Evolutionary conservation across 2,888 invertebrate species (phyloP), one percentile per base, ranked within the genome.

Genomic region (Dolichopus griseipennis): DNA sequence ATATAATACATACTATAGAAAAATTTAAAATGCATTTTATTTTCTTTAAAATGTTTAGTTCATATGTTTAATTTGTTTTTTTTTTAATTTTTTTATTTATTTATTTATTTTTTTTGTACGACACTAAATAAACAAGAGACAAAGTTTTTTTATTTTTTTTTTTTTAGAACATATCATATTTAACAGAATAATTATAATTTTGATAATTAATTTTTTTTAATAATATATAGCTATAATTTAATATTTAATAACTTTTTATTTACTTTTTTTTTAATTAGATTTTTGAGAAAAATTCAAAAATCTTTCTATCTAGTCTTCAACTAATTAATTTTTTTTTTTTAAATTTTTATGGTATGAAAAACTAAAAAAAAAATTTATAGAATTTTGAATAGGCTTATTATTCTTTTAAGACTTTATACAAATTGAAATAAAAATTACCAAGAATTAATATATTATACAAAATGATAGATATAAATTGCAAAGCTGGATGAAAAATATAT

Each of bases 11-110:
- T 27, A 27, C 27, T 27, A 27, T 27, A 27, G n/a, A n/a, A 27
- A 62, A 69, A 34, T 65, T 52, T 18, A 52, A 37, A 52, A 52
- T 52, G 15, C 52, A 52, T 52, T 52, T 52, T 52, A 15, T 18
- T 63, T 63, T 27, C 27, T 63, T 63, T 63, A 63, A 63, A 63
- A 63, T 63, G 63, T 63, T 63, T 52, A 52, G 52, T 52, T 52
- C 52, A 52, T 52, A 52, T 18, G 22, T 63, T 63, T 27, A 27
- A 63, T 63, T 63, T 63, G 27, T 63, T 63, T 27, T 20, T 63
- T 63, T 21, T 27, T 63, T 62, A 62, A 21, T 12, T 62, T 62
- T 62, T 62, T 22, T 22, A 21, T 41, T 41, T 41, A 22, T 22
- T 22, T 63, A 27, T 33, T n/a, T n/a, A n/a, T 27, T 63, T 63